Evolutionary conservation across 2,797 vertebrate species (phyloP).

Genomic region (Muraenolepis orangiensis): DNA sequence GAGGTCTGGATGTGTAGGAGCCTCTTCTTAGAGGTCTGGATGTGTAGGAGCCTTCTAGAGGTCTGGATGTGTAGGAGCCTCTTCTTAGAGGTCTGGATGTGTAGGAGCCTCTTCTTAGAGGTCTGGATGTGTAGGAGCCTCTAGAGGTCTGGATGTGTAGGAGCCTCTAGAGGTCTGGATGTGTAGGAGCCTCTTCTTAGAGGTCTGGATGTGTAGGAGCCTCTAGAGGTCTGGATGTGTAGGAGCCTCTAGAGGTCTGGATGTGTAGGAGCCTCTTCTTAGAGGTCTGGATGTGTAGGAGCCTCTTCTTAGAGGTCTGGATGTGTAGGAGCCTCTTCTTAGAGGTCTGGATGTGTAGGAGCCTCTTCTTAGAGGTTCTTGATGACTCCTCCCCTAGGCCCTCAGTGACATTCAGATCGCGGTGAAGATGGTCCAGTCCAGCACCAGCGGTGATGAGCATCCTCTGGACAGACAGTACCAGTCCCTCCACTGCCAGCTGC

Average conservation of each 20-base stretch:
- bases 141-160: too few species aligned
- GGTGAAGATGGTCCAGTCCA: conserved; percentile 80
- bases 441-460: conserved; percentile 69
- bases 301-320: too few species aligned
- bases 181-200: neutral
- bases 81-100: too few species aligned
- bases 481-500: conserved; percentile 75
- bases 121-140: neutral
- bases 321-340: too few species aligned
- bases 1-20: neutral
- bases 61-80: neutral
- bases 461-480: conserved; percentile 82
- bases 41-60: too few species aligned
- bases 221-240: neutral
- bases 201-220: too few species aligned
- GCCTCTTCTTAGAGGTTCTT: too few species aligned
- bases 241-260: neutral
- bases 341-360: neutral
- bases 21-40: too few species aligned
- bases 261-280: too few species aligned
- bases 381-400: conserved; percentile 57
- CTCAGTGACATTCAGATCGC: conserved; percentile 85
- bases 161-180: too few species aligned
- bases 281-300: neutral
- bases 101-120: too few species aligned